A percentile compares a stretch with the other conserved stretches of the same genome.
These are phyloP conservation scores for Ptychodera flava DNA, from an alignment of 35 echinoderm and acorn worm genomes.

Conservation along the genomic window DNA sequence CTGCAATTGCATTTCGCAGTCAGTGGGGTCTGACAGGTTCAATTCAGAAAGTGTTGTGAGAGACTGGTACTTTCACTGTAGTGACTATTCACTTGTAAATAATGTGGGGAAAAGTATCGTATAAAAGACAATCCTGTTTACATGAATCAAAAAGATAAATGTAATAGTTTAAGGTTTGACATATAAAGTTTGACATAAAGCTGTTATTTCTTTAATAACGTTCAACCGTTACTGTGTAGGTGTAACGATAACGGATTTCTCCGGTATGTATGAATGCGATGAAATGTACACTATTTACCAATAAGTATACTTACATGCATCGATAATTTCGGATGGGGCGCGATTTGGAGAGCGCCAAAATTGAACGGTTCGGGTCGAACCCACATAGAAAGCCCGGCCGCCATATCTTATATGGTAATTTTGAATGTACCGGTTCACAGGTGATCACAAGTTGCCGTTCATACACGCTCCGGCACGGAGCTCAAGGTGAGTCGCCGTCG, in stretches of 20 bases:
- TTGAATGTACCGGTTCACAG: not conserved
- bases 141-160: too few species aligned
- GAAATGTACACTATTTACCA: not conserved
- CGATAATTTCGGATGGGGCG: slow-evolving; percentile 89
- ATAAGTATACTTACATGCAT: slow-evolving; percentile 73
- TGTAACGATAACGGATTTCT: too few species aligned
- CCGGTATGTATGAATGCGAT: slow-evolving; percentile 36
- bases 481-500: not conserved
- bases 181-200: not conserved
- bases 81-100: too few species aligned
- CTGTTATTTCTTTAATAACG: not conserved
- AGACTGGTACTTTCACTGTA: too few species aligned
- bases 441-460: not conserved
- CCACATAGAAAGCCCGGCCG: slow-evolving; percentile 29
- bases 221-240: not conserved
- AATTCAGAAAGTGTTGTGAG: too few species aligned
- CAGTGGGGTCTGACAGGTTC: too few species aligned
- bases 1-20: too few species aligned
- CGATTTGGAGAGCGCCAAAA: slow-evolving; percentile 70
- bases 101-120: too few species aligned
- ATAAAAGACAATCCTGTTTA: too few species aligned
- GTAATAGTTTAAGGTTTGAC: not conserved
- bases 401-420: not conserved
- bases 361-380: slow-evolving; percentile 65
- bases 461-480: not conserved